Conservation (phyloP, 2,888 invertebrate species). For the Diabrotica balteata region DNA sequence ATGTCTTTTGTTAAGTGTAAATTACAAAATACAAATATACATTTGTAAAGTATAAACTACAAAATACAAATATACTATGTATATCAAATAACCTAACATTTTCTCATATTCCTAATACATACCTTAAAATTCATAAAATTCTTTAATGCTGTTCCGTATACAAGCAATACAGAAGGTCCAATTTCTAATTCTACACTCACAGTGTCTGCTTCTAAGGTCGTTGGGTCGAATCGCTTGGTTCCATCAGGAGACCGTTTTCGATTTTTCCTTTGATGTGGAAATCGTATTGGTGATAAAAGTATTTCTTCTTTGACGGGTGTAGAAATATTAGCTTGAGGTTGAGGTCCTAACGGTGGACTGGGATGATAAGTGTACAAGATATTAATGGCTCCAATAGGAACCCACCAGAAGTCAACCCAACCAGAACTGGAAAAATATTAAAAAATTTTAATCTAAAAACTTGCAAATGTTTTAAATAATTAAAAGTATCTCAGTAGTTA, state of each 20-base stretch:
- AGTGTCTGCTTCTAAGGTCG: constrained; percentile 83
- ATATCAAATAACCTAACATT: background rate
- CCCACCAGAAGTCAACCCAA: constrained; percentile 97
- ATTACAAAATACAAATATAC: too few species aligned
- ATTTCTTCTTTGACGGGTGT: constrained; percentile 96
- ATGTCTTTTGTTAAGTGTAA: too few species aligned
- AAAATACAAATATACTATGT: too few species aligned
- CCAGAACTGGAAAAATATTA: constrained; percentile 64
- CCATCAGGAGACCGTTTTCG: constrained; percentile 63
- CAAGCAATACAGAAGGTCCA: constrained; percentile 88
- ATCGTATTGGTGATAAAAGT: constrained; percentile 88
- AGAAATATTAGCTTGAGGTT: constrained; percentile 89
- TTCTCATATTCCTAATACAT: constrained; percentile 26
- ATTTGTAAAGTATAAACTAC: too few species aligned
- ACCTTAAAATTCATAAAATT: constrained; percentile 87
- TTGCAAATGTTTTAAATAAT: background rate
- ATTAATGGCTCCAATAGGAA: constrained; percentile 91
- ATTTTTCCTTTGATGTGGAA: constrained; percentile 69
- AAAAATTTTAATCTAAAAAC: background rate
- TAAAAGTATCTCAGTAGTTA: background rate
- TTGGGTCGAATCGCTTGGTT: constrained; percentile 84
- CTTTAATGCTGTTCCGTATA: constrained; percentile 91
- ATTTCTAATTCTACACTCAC: constrained; percentile 94
- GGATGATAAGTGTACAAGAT: constrained; percentile 93
- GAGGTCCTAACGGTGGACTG: constrained; percentile 85